Conservation (phyloP, 1,140 invertebrate species). For the Andricus grossulariae region DNA sequence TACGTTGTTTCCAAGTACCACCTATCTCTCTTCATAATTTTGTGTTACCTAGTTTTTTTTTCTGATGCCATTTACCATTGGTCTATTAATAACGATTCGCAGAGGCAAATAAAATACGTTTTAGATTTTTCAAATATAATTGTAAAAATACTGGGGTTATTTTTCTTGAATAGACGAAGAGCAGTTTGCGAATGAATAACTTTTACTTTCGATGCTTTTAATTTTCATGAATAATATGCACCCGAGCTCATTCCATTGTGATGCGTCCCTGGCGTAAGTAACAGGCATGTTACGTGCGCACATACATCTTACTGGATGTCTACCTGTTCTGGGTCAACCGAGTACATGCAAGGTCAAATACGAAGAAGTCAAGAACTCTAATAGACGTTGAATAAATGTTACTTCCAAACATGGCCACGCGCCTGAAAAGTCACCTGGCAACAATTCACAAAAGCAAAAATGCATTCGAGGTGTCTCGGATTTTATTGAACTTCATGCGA, state of each 20-base stretch:
- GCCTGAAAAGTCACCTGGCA: background rate
- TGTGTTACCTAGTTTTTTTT: no score
- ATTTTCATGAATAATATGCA: background rate
- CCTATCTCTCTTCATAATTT: no score
- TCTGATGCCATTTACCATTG: no score
- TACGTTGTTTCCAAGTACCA: no score
- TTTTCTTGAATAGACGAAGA: no score
- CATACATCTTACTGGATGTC: conserved; percentile 46
- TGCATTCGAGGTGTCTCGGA: no score
- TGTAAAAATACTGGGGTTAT: no score
- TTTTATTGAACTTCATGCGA: no score
- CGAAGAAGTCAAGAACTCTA: conserved; percentile 50
- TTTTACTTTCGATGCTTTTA: background rate
- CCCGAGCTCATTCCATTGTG: background rate
- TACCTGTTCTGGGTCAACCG: conserved; percentile 57
- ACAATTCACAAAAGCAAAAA: no score
- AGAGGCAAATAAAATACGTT: no score
- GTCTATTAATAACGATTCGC: no score
- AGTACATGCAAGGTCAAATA: conserved; percentile 55
- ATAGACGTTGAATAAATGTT: conserved; percentile 41
- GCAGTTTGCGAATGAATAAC: background rate
- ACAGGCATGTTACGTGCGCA: conserved; percentile 4
- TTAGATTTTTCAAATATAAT: no score
- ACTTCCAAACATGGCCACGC: conserved; percentile 15
- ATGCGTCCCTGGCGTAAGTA: background rate